phyloP scores from a whole-genome alignment of 2,888 invertebrate genomes.

The Tetheella fluctuosa region DNA sequence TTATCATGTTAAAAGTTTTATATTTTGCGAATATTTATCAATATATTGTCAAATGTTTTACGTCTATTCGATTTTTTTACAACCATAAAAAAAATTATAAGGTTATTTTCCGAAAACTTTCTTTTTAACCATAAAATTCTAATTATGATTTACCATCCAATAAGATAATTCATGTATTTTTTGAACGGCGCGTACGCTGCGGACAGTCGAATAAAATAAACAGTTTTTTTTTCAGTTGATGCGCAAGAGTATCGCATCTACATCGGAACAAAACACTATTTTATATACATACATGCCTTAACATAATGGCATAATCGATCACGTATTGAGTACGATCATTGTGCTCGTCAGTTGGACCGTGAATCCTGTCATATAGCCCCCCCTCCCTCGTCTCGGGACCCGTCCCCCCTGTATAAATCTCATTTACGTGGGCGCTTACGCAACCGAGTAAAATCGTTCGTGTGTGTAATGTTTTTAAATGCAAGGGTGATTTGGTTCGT shows the following conservation, averaged over 20 bases:
- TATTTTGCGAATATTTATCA: slow-evolving; percentile 4
- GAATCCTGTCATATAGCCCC: slow-evolving; percentile 78
- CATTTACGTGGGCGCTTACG: slow-evolving; percentile 79
- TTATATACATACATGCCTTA: slow-evolving; percentile 37
- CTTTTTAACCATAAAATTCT: too few relatives aligned
- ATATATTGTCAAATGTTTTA: background rate
- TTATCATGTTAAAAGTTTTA: slow-evolving; percentile 19
- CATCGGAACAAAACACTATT: background rate
- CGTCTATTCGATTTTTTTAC: too few relatives aligned
- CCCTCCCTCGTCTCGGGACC: slow-evolving; percentile 36
- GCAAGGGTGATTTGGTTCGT: slow-evolving; percentile 42
- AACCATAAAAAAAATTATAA: too few relatives aligned
- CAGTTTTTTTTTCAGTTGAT: background rate
- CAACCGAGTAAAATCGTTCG: slow-evolving; percentile 73
- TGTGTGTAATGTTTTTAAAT: slow-evolving; percentile 73
- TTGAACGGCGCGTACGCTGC: too few relatives aligned
- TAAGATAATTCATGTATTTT: too few relatives aligned
- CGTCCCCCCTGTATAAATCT: slow-evolving; percentile 68
- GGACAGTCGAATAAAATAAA: background rate
- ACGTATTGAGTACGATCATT: slow-evolving; percentile 81
- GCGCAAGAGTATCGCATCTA: background rate
- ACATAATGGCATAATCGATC: slow-evolving; percentile 80
- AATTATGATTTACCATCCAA: too few relatives aligned
- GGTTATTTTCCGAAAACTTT: too few relatives aligned
- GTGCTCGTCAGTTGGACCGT: slow-evolving; percentile 80